Conservation (phyloP, 2,113 vertebrate genomes). For the Arvicanthis niloticus region DNA sequence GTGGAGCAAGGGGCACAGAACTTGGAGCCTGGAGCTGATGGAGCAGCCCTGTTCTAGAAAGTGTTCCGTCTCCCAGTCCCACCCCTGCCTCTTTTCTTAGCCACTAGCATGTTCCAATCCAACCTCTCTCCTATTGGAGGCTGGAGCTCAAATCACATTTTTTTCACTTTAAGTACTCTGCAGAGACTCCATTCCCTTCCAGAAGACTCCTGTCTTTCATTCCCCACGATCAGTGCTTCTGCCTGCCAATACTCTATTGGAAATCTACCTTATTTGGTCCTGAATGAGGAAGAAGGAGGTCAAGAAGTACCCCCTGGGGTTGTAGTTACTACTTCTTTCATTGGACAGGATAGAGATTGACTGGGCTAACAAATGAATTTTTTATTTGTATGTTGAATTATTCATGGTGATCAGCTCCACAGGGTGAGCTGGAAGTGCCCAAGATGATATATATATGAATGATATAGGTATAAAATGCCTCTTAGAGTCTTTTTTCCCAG, state of each 20-base stretch:
- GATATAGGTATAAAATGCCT: background rate
- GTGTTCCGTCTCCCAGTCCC: background rate
- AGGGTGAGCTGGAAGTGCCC: background rate
- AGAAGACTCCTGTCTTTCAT: background rate
- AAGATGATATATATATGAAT: background rate
- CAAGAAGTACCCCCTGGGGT: background rate
- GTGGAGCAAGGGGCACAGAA: background rate
- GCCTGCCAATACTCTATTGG: background rate
- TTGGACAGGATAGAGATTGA: background rate
- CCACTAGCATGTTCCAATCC: background rate
- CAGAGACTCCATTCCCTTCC: background rate
- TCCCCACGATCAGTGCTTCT: accelerated
- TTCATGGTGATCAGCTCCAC: conserved; percentile 26
- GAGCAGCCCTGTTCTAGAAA: background rate
- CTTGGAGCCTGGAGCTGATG: background rate
- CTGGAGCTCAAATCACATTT: background rate
- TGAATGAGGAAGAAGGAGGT: background rate
- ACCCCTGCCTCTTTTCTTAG: background rate
- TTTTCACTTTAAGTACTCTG: background rate
- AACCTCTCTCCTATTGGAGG: background rate
- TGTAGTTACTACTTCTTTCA: background rate
- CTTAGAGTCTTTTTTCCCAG: background rate
- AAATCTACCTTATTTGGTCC: background rate
- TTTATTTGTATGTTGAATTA: conserved; percentile 44
- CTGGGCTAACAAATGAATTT: conserved; percentile 1